Base-by-base conservation (phyloP, 2,888 invertebrate species). In the Cheilosia scutellata region DNA sequence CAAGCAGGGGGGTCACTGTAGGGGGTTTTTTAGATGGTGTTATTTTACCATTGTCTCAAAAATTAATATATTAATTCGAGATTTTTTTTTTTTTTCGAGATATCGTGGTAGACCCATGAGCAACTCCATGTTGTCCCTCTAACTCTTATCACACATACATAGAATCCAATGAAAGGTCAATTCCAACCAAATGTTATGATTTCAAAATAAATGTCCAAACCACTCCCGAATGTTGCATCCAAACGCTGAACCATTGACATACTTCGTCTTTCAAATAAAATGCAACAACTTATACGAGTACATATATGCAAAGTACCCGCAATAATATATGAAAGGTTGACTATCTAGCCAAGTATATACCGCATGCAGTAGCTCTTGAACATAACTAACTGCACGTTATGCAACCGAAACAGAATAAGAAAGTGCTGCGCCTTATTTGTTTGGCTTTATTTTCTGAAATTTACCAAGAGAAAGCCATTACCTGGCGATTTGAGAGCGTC, bases 401-500 rank as follows among this genome's bases (percentile, higher is more conserved):
- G 6, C 60, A 80, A 68, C 62, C 66, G n/a, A 47, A 79, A 42
- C 13, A 2, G 37, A 74, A 60, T 80, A 60, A 68, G 80, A 80
- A 75, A 80, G 74, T 68, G 62, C 60, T 55, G 74, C 74, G 25
- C 74, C 66, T 68, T 55, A 13, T 79, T 72, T 33, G 29, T 13
- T 47, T 25, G 11, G 4, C 11, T 27, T 5, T 37, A 20, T 20
- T 20, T 20, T 20, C 20, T 1, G 20, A 20, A 20, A 20, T 42
- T 53, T n/a, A 53, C 29, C 44, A 31, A 80, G 60, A 55, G 74
- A 80, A 80, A 75, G 66, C 55, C 51, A 55, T 66, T 29, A 13
- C 5, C 13, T 58, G 20, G 29, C 13, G 9, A 4, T 60, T 11
- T 53, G n/a, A 53, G 42, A 62, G 62, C 5, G 16, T 9, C 33